Evolutionary conservation across 2,888 invertebrate genomes (phyloP), one percentile per base, ranked within the genome.

Genomic region (Melanargia galathea): DNA sequence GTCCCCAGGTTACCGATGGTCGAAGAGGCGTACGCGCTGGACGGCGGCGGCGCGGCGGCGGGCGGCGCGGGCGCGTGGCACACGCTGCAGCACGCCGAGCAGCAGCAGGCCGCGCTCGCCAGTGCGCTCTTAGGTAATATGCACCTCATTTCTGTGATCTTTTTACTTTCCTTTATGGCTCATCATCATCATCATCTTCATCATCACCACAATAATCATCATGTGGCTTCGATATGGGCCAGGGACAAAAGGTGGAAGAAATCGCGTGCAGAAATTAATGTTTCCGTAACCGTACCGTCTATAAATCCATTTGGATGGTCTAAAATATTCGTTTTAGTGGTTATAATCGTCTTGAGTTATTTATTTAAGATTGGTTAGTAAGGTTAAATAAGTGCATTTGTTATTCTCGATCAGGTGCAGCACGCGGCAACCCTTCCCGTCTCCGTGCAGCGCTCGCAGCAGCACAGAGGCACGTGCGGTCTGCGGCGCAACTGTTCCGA

Each of bases 401-500:
- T 10, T 11, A 1, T 20, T 56, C n/a, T 24, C 18, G 11, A 46
- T 1, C 5, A 89, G 89, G 87, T 0, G 90, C 92, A 0, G 91
- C 91, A 0, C 87, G 90, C 79, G 94, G 95, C 70, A 95, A 95
- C 78, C 93, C 94, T 0, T 92, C 93, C 66, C 92, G 96, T 1
- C 84, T 97, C 59, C 92, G 95, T 4, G 94, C 94, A 0, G 96
- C 97, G 11, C 86, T 96, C 55, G 96, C 95, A 74, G 95, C 96
- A 22, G 95, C 96, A 10, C 95, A 95, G 82, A 89, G 95, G 30
- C 96, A 96, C 92, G 96, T 97, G 72, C 96, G 96, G 74, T 96
- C 95, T 71, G 96, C 96, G 5, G 95, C 96, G 56, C 96, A 96
- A 86, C 92, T 97, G 79, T 97, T 96, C 90, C 95, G 96, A 69